Conservation (phyloP, 1,140 invertebrate species). For the Ptiloglossa arizonensis region DNA sequence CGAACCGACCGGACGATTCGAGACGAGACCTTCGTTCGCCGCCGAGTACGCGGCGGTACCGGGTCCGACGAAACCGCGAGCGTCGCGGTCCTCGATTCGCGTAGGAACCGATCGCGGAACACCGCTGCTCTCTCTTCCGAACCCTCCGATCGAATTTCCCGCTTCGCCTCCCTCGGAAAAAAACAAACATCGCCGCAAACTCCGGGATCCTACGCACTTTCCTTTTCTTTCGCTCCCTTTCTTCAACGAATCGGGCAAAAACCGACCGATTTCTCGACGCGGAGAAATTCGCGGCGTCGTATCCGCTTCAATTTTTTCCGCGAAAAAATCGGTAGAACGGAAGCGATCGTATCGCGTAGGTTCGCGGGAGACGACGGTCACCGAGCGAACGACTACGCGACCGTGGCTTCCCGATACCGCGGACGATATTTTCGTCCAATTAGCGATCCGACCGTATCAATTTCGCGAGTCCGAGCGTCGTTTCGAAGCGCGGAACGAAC, state of each 20-base stretch:
- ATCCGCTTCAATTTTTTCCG: not conserved
- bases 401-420: not conserved
- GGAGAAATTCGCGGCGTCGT: constrained; percentile 23
- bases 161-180: not conserved
- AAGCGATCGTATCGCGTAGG: not conserved
- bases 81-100: constrained; percentile 28
- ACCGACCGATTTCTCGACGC: not conserved
- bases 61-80: constrained; percentile 49
- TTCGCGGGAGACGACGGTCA: not conserved
- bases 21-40: constrained; percentile 60
- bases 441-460: constrained; percentile 36
- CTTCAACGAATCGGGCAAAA: not conserved
- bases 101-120: constrained; percentile 49
- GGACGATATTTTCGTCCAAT: constrained; percentile 20
- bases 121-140: constrained; percentile 28
- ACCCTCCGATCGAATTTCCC: not conserved
- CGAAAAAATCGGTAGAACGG: not conserved
- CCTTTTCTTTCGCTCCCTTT: constrained; percentile 28
- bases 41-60: constrained; percentile 55
- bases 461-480: constrained; percentile 12
- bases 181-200: not conserved
- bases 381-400: not conserved
- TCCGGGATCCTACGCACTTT: constrained; percentile 1
- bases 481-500: constrained; percentile 20
- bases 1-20: no score